Evolutionary conservation across 1,140 invertebrate species (phyloP).

Genomic region (Holcopasites calliopsidis): DNA sequence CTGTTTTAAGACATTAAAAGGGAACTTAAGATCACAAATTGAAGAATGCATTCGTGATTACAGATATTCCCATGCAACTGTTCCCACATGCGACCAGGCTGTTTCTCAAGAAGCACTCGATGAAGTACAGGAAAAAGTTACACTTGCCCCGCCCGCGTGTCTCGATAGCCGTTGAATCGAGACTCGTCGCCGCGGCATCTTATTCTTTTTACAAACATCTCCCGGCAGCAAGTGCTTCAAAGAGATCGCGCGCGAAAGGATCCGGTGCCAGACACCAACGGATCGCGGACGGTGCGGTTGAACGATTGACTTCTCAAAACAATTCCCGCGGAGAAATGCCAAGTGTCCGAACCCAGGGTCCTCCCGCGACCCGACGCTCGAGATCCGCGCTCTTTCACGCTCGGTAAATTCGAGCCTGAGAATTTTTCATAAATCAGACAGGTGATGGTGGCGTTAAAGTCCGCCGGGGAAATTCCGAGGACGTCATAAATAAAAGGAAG

Average conservation of each 20-base stretch:
- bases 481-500: constrained; percentile 61
- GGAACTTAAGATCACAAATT: too few relatives aligned
- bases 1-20: too few relatives aligned
- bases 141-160: neutral
- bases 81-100: too few relatives aligned
- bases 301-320: constrained; percentile 45
- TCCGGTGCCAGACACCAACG: neutral
- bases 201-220: neutral
- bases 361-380: neutral
- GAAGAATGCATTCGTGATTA: too few relatives aligned
- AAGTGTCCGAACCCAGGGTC: constrained; percentile 14
- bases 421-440: constrained; percentile 67
- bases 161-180: neutral
- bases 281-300: constrained; percentile 24
- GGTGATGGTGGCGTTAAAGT: constrained; percentile 61
- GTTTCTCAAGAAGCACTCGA: neutral
- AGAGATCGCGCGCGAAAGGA: neutral
- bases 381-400: constrained; percentile 56
- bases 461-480: constrained; percentile 57
- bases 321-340: constrained; percentile 33
- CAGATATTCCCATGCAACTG: too few relatives aligned
- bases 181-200: neutral
- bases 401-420: constrained; percentile 58
- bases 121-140: neutral
- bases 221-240: neutral